These are phyloP conservation scores for Augochlorella aurata DNA, from an alignment of 2,888 invertebrate species.

Conservation along the genomic window DNA sequence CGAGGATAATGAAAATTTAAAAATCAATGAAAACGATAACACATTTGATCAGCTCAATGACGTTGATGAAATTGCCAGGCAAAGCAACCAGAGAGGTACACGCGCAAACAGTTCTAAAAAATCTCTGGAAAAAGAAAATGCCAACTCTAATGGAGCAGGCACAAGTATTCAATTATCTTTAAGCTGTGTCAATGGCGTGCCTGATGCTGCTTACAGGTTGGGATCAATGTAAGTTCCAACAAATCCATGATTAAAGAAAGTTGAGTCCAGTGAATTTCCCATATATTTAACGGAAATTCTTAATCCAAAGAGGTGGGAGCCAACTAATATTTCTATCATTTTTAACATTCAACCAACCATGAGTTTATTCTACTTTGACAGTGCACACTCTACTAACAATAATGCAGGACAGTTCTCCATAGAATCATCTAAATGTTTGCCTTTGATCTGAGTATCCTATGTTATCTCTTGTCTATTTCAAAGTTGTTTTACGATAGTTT, in stretches of 20 bases:
- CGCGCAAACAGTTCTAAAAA: conserved; percentile 21
- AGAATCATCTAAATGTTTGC: conserved; percentile 33
- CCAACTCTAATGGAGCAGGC: conserved; percentile 46
- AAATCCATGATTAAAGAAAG: conserved; percentile 61
- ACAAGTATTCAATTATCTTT: conserved; percentile 71
- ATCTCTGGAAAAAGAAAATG: conserved; percentile 21
- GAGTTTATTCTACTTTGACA: not conserved
- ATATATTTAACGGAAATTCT: conserved; percentile 45
- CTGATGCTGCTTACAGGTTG: conserved; percentile 77
- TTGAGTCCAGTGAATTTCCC: conserved; percentile 31
- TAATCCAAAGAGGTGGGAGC: conserved; percentile 53
- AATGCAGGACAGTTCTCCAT: conserved; percentile 21
- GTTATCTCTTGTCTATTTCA: not conserved
- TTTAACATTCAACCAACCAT: conserved; percentile 19
- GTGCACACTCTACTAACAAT: conserved; percentile 27
- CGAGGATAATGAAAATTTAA: conserved; percentile 29
- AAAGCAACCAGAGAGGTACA: not conserved
- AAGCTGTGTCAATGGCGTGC: conserved; percentile 74
- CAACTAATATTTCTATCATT: conserved; percentile 48
- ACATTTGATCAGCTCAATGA: conserved; percentile 11
- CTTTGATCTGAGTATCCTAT: conserved; percentile 50
- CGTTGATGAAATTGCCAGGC: conserved; percentile 11
- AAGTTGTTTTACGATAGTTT: not conserved
- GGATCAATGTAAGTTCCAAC: conserved; percentile 77
- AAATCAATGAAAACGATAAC: not conserved